Conservation (phyloP, 2,113 vertebrate species). For the Gallinago undulata region DNA sequence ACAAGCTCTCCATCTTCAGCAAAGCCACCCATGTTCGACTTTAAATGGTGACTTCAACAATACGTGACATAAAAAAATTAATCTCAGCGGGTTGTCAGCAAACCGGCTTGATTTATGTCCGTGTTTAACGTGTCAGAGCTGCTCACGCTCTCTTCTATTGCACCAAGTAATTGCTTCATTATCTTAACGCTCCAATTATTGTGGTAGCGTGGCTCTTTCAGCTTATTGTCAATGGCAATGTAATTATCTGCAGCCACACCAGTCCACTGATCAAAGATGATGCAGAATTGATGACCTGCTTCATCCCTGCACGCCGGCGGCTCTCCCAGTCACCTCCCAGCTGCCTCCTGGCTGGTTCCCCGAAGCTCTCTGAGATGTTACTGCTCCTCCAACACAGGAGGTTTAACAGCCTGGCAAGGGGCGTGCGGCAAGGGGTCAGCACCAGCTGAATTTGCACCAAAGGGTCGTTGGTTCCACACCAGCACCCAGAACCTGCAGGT, state of each 20-base stretch:
- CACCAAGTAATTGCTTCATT: not conserved
- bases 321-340: not conserved
- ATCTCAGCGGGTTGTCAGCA: not conserved
- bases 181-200: not conserved
- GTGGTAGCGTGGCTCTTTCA: not conserved
- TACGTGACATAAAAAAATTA: not conserved
- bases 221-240: not conserved
- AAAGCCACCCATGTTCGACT: not conserved
- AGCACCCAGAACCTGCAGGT: not conserved
- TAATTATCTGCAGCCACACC: not conserved
- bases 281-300: not conserved
- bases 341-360: not conserved
- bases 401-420: not conserved
- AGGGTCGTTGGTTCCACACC: not conserved
- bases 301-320: not conserved
- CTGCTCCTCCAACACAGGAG: not conserved
- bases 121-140: rapidly evolving
- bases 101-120: not conserved
- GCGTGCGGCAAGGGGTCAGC: not conserved
- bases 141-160: not conserved
- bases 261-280: not conserved
- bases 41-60: not conserved
- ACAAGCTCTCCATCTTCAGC: not conserved
- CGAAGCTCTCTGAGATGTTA: not conserved
- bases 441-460: not conserved